Evolutionary conservation across 2,797 vertebrate genomes (phyloP).

Genomic region (Dendrocincla fuliginosa): DNA sequence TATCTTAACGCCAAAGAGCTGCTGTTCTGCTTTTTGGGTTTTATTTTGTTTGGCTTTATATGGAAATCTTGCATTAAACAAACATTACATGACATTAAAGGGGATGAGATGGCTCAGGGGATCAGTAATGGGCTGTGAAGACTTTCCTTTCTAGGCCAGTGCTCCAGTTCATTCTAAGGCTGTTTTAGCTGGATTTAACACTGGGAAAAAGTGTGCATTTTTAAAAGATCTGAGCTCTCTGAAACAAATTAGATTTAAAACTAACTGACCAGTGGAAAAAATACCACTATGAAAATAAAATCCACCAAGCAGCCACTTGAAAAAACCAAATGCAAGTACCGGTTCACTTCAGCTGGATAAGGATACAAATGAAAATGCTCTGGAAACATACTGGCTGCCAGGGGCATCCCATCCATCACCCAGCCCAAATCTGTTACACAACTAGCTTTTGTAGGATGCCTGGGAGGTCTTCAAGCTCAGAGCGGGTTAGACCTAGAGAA

Average conservation of each 20-base stretch:
- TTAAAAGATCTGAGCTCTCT: background rate
- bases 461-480: background rate
- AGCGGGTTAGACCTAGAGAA: background rate
- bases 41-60: slow-evolving; percentile 35
- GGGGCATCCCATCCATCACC: background rate
- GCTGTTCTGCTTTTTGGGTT: background rate
- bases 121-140: slow-evolving; percentile 28
- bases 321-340: background rate
- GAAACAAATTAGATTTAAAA: background rate
- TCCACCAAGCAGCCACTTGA: background rate
- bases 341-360: background rate
- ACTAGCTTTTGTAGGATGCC: background rate
- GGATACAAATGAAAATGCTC: background rate
- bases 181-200: background rate
- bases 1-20: background rate
- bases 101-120: slow-evolving; percentile 28
- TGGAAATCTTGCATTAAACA: slow-evolving; percentile 40
- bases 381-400: background rate
- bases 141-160: slow-evolving; percentile 34
- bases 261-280: background rate
- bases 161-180: slow-evolving; percentile 3
- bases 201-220: background rate
- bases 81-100: slow-evolving; percentile 8
- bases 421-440: background rate
- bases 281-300: background rate